Evolutionary conservation across 2,888 invertebrate species (phyloP).

Genomic region (Koerneria pararmatus): DNA sequence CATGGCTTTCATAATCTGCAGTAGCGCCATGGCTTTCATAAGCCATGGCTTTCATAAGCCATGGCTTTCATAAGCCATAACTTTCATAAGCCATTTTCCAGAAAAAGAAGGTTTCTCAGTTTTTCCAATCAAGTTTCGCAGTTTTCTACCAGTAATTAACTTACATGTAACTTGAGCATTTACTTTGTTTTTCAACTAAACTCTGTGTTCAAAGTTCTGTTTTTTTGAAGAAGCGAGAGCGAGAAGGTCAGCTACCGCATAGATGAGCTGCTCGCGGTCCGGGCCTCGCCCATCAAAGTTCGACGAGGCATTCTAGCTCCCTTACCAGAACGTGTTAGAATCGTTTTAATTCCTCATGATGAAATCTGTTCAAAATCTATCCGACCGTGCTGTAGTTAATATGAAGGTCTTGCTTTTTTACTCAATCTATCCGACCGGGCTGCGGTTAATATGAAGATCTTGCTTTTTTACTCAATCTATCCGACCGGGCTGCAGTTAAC

Average conservation of each 20-base stretch:
- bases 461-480: not conserved
- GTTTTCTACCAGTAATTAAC: no score
- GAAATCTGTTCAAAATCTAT: not conserved
- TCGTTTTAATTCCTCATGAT: not conserved
- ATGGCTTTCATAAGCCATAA: no score
- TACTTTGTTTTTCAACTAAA: not conserved
- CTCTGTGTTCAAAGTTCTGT: not conserved
- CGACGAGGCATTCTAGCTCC: conserved; percentile 32
- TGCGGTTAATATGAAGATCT: not conserved
- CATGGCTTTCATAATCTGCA: no score
- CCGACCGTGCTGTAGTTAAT: not conserved
- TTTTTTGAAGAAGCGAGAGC: conserved; percentile 32
- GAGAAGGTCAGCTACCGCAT: conserved; percentile 41
- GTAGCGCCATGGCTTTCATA: no score
- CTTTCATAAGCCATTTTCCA: no score
- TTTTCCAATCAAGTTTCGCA: no score
- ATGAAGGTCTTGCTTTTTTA: not conserved
- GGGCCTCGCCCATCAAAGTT: conserved; percentile 33
- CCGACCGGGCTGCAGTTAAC: no score
- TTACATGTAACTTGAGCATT: not conserved
- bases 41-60: no score
- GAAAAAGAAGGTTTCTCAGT: no score
- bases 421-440: not conserved
- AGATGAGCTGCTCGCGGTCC: conserved; percentile 40
- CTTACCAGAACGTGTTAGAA: not conserved